A percentile compares a stretch with the other conserved stretches of the same genome.
phyloP scores from a whole-genome alignment of 1,140 invertebrate species.

The Drosophila arawakana region DNA sequence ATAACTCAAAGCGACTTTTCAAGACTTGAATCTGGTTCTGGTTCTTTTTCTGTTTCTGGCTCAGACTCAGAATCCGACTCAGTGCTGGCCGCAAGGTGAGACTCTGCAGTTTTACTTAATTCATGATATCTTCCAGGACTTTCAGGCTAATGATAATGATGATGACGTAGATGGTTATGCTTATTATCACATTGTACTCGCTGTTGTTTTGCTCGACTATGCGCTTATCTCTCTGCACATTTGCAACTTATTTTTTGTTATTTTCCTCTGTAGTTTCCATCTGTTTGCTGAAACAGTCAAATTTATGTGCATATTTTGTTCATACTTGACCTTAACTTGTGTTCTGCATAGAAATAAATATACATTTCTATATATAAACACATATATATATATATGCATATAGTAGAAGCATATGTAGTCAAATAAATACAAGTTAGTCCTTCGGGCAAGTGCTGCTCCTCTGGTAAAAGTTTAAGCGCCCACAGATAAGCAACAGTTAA shows the following conservation, averaged over 20 bases:
- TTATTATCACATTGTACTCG: slow-evolving; percentile 7
- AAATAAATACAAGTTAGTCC: slow-evolving; percentile 24
- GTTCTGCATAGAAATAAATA: slow-evolving; percentile 54
- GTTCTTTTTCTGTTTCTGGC: too few relatives aligned
- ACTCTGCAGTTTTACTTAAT: slow-evolving; percentile 72
- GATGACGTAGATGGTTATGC: slow-evolving; percentile 20
- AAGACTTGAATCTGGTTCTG: too few relatives aligned
- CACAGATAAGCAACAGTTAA: slow-evolving; percentile 77
- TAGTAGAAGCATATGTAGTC: slow-evolving; percentile 18
- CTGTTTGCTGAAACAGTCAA: slow-evolving; percentile 36
- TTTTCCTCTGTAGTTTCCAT: slow-evolving; percentile 37
- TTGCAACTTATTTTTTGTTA: slow-evolving; percentile 61
- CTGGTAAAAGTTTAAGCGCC: slow-evolving; percentile 35
- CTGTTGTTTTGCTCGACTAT: slow-evolving; percentile 10
- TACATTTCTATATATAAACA: too few relatives aligned
- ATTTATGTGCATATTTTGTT: slow-evolving; percentile 78
- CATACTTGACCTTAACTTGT: slow-evolving; percentile 64
- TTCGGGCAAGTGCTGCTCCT: slow-evolving; percentile 26
- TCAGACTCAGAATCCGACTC: too few relatives aligned
- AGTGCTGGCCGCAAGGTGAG: slow-evolving; percentile 37
- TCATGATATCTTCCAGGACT: slow-evolving; percentile 53
- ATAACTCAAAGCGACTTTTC: background rate
- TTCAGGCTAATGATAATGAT: slow-evolving; percentile 14
- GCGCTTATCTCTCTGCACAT: slow-evolving; percentile 68
- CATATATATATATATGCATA: slow-evolving; percentile 3